Base-by-base conservation (phyloP, 1,140 invertebrate genomes). In the Tribolium madens region DNA sequence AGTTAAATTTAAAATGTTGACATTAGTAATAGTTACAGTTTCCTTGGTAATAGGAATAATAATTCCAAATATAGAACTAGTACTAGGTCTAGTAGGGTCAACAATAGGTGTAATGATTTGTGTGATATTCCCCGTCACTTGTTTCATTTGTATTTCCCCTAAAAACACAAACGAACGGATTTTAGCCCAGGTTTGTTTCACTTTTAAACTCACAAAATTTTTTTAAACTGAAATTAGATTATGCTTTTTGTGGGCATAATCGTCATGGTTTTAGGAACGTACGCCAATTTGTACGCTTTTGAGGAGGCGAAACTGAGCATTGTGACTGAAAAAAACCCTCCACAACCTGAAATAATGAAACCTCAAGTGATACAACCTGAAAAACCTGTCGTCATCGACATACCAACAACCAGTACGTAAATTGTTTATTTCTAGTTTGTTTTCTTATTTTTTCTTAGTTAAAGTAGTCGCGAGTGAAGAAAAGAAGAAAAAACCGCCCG, bases 81-180 rank as follows among this genome's bases (percentile, higher is more conserved):
- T 98, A 53, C 89, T 98, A 18, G 96, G 96, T 2, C 86, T 98
- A 26, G 92, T 97, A 68, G 97, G 97, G 9, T 96, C 97, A 9
- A 98, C 97, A 7, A 96, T 97, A 80, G 97, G 97, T 2, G 94
- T 96, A n/a, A 90, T 96, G 73, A 95, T 98, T 78, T 98, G 96
- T 82, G 90, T 97, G 10, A 93, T 98, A 81, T 94, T 98, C 83
- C 97, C 97, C 0, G 93, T 96, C 0, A 89, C 90, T 6, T 92
- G 91, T 83, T 94, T 94, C 80, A 89, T 93, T 36, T 89, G 91
- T 42, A 88, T 94, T 46, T 91, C 91, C 5, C 90, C 87, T 33
- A 94, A 93, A 86, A 89, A 93, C 80, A 93, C 92, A 0, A 93
- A 92, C 82, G 93, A 95, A 84, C 88, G 90, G 77, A 81, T 92